Conservation (phyloP, 2,888 invertebrate genomes). For the Aspidiotus rigidus region DNA sequence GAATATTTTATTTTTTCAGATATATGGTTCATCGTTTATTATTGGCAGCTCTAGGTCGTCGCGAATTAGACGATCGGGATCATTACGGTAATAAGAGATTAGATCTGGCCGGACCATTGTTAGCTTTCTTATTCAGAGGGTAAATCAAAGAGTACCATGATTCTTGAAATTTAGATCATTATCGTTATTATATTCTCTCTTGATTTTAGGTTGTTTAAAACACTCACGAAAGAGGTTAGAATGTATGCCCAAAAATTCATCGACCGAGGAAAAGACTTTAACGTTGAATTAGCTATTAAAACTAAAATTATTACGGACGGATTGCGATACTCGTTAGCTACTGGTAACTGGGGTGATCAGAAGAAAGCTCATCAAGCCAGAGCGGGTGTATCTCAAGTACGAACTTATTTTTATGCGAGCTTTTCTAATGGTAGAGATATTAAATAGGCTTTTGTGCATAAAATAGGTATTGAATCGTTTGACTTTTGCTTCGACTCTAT, state of each 20-base stretch:
- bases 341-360: slow-evolving; percentile 99
- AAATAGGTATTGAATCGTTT: slow-evolving; percentile 89
- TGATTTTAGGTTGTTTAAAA: slow-evolving; percentile 66
- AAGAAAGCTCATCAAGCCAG: slow-evolving; percentile 99
- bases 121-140: slow-evolving; percentile 95
- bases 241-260: slow-evolving; percentile 99
- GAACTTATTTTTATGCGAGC: background rate
- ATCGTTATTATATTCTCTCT: background rate
- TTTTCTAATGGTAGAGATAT: background rate
- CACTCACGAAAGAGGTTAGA: slow-evolving; percentile 91
- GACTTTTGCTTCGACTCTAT: slow-evolving; percentile 96
- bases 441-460: slow-evolving; percentile 18
- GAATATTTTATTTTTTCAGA: slow-evolving; percentile 35
- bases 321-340: slow-evolving; percentile 92
- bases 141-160: slow-evolving; percentile 39
- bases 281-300: slow-evolving; percentile 90
- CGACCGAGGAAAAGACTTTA: slow-evolving; percentile 97
- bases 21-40: slow-evolving; percentile 98
- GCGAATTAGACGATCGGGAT: slow-evolving; percentile 98
- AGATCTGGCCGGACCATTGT: slow-evolving; percentile 91
- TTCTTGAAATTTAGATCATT: background rate
- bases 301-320: slow-evolving; percentile 98
- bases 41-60: slow-evolving; percentile 84
- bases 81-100: slow-evolving; percentile 98
- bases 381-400: slow-evolving; percentile 80